Evolutionary conservation across 2,797 vertebrate species (phyloP), one percentile per base, ranked within the genome.

Genomic region (Coendou prehensilis): DNA sequence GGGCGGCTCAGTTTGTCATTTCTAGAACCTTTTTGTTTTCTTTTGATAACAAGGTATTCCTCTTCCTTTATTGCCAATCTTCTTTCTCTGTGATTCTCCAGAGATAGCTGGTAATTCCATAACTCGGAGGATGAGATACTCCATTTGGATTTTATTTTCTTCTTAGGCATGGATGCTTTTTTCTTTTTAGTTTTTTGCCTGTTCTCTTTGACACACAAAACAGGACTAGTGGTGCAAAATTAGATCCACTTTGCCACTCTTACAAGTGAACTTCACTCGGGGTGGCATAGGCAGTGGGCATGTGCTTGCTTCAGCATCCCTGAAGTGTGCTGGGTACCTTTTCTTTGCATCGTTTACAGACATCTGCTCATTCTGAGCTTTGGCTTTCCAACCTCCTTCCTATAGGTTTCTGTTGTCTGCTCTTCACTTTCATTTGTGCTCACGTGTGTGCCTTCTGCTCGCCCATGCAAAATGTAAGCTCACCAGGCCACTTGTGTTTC

Each of bases 101-200:
- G 67, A 92, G 47, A 20, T 85, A 37, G 59, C 52, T 93, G 28
- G 26, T 26, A 86, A 22, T 59, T 69, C 50, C 37, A 20, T 28
- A 76, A 37, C 50, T 84, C 75, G 79, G 5, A 83, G 33, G 63
- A 59, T 69, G 75, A 76, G 64, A 56, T 57, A 30, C 73, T 90
- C 87, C 20, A 37, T 83, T 83, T 90, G 82, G 47, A 61, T 63
- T 82, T 84, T 14, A 5, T n/a, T 87, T 95, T 89, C 15, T 84
- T 67, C 15, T 54, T 78, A 88, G n/a, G 71, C 11, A 0, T 11
- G 18, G 45, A 59, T 94, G 30, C 20, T 23, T 57, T 30, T 6
- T 79, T 37, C n/a, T 69, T 92, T 93, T 71, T 5, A 23, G 1
- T 80, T 59, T 82, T 88, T 73, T 30, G 17, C 17, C 30, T 85